These are phyloP conservation scores for Spodoptera frugiperda DNA, from an alignment of 1,140 invertebrate species.

Conservation along the genomic window DNA sequence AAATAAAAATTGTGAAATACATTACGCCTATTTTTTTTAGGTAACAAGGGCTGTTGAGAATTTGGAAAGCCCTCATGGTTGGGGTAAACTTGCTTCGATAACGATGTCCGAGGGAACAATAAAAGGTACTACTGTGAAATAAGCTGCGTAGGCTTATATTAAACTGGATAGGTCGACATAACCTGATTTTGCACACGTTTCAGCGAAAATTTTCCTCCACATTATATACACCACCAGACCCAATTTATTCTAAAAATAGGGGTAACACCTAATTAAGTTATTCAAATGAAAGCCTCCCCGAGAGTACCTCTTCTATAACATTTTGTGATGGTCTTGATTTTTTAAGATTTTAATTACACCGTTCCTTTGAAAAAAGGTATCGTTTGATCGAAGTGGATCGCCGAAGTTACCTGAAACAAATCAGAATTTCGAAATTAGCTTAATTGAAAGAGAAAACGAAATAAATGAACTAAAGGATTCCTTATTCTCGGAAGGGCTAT, in stretches of 20 bases:
- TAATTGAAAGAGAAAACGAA: conserved; percentile 27
- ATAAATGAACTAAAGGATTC: conserved; percentile 18
- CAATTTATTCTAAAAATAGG: conserved; percentile 7
- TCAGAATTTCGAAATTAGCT: conserved; percentile 39
- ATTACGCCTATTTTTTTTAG: conserved; percentile 1
- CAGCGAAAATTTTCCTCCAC: not conserved
- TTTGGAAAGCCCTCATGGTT: conserved; percentile 1
- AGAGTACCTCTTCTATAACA: conserved; percentile 14
- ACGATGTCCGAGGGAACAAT: conserved; percentile 18
- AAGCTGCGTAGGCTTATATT: conserved; percentile 9
- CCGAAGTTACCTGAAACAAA: conserved; percentile 41
- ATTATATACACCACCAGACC: not conserved
- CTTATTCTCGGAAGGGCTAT: not conserved
- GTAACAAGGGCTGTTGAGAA: conserved; percentile 19
- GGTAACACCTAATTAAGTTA: conserved; percentile 17
- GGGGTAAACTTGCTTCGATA: conserved; percentile 13
- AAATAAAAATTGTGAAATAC: conserved; percentile 7
- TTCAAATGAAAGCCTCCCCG: not conserved
- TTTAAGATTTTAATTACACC: conserved; percentile 39
- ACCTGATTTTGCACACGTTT: not conserved
- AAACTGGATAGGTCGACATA: not conserved
- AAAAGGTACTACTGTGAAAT: conserved; percentile 15
- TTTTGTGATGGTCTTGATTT: conserved; percentile 9
- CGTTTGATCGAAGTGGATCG: conserved; percentile 23
- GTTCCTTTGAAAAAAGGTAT: conserved; percentile 26